Evolutionary conservation across 2,888 invertebrate species (phyloP), one percentile per base, ranked within the genome.

Genomic region (Eucera pruinosa): DNA sequence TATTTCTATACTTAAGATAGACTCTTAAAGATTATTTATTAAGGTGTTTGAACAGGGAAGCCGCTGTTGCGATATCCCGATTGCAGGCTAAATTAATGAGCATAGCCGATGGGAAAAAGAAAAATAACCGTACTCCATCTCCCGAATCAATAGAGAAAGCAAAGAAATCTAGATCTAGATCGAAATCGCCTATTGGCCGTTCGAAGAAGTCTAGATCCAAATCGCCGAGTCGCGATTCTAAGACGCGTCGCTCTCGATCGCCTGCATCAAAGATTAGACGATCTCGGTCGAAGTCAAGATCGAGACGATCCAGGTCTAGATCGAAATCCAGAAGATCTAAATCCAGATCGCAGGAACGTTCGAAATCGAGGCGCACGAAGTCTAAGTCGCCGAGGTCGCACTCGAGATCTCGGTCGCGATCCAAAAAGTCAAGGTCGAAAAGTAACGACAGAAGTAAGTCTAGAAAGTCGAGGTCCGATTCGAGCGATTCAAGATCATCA

Each of bases 71-170:
- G 1, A 94, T 95, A 67, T 94, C 95, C 5, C 93, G 94, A 84
- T 92, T 95, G 5, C 95, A 95, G 89, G 95, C 94, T 4, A 95
- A 95, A 87, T 90, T 95, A 78, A 93, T 95, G 93, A 94, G 94
- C 72, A 93, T 95, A 87, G 94, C 95, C 0, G 95, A 94, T 66
- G 93, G 93, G 23, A 93, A 92, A 43, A 92, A 92, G 78, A 92
- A 92, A 47, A 89, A 88, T 18, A 91, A 90, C 71, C 90, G 90
- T 45, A 91, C 92, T 2, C 90, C 91, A 5, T 90, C 91, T 0
- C 83, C 88, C 0, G 92, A 91, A 39, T 73, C 82, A 3, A 77
- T 87, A 20, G 87, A 88, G 1, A 90, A 90, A 48, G 70, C 64
- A 0, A 86, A 82, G 20, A 89, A 87, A 47, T 88, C 87, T 3